Evolutionary conservation across 2,113 vertebrate genomes (phyloP), one percentile per base, ranked within the genome.

Genomic region (Steatornis caripensis): DNA sequence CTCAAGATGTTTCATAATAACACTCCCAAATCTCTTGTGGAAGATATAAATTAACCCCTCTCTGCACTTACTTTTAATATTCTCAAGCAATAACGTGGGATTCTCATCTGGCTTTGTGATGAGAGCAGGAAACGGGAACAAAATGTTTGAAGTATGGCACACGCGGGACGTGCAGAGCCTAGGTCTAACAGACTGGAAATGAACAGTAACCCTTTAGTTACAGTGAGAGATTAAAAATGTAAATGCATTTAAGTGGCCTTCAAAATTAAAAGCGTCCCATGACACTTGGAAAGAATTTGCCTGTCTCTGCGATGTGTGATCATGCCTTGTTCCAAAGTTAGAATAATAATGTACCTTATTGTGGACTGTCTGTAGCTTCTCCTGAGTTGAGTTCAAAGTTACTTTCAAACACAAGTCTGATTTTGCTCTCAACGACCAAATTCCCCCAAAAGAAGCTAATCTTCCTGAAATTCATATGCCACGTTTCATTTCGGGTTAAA

Each of bases 41-140:
- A 76, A 95, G 57, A 48, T 37, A 94, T 77, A 86, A 96, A 92
- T 88, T 89, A 97, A 95, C 84, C 69, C 49, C 89, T 92, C n/a
- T 88, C 91, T 89, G 79, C 70, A 23, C 90, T 71, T 96, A 60
- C 75, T 95, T 96, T 90, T 95, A 90, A 87, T 97, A 87, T 93
- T 94, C 37, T 27, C 3, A 82, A 92, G 79, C 22, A 92, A 79
- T 94, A 95, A 81, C 0, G 1, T 90, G 41, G 48, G 72, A 66
- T 90, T 80, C 85, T 90, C 34, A 48, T 82, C 58, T 91, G 57
- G 7, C 84, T 83, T 81, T 49, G 71, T 71, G 90, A 90, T 69
- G 94, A 54, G 94, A 77, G 45, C 46, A 88, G 55, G 57, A 86
- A 96, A 65, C 9, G 46, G 69, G 90, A 89, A 89, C 32, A 53